Base-by-base conservation (phyloP, 1,140 invertebrate species). In the Dermatophagoides farinae region DNA sequence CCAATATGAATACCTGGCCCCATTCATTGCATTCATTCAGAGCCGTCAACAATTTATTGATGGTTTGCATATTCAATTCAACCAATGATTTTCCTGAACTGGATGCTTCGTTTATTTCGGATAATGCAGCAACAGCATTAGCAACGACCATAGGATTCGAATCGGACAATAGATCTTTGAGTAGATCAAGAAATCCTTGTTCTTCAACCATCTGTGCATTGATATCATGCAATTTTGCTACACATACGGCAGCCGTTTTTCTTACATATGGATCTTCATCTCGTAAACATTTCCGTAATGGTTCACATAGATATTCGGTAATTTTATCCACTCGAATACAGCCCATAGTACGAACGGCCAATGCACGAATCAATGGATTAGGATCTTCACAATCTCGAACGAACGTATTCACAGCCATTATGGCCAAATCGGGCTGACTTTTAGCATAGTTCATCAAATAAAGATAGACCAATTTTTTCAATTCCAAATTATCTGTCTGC, bases 361-460 rank as follows among this genome's bases (percentile, higher is more conserved):
- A 73, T 10, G 96, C 96, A 65, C 96, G 79, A 70, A 99, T 99
- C 68, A 99, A 75, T 12, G 96, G 96, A 78, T 99, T 99, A 14
- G 93, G 88, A 76, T 99, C 96, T 78, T 99, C 95, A 76, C 96
- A 99, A 74, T 99, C 96, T 88, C 93, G 73, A 65, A 98, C 96
- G 79, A 99, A 99, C 23, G 96, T 99, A 76, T 99, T 99, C 38
- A 99, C 96, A 41, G 96, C 96, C 92, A 99, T 97, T 61, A 99
- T 99, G 55, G 96, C 95, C 86, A 97, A 93, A 71, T 99, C 96
- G 11, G 96, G 96, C 73, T 99, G 96, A 66, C 89, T 97, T 73
- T 99, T 99, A 54, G 96, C 96, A 77, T 99, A 99, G 73, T 99
- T 99, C 96, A 99, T 99, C 59, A 99, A 75, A 72, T 99, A 99